Percentiles rank a stretch among this genome's conserved stretches.
Evolutionary conservation across 2,888 invertebrate species (phyloP).

Genomic region (Trissoscelio sp.): DNA sequence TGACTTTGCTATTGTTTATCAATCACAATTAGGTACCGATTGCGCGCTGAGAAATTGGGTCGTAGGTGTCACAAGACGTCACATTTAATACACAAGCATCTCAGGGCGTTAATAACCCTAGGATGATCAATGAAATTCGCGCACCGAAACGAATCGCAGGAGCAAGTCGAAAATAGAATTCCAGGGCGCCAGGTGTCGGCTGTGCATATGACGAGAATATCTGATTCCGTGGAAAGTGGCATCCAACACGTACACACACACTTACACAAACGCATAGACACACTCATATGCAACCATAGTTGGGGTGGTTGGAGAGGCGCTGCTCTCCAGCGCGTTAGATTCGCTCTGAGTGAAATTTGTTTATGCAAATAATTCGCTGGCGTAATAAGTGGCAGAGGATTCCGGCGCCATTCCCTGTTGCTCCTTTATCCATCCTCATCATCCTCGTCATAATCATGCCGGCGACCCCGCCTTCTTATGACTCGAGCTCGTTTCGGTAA

Average conservation of each 20-base stretch:
- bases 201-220: slow-evolving; percentile 44
- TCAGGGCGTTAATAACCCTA: not conserved
- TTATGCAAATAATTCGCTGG: slow-evolving; percentile 78
- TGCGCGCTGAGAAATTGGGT: slow-evolving; percentile 28
- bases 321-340: slow-evolving; percentile 73
- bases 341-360: slow-evolving; percentile 76
- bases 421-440: slow-evolving; percentile 81
- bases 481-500: slow-evolving; percentile 29
- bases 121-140: slow-evolving; percentile 21
- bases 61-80: slow-evolving; percentile 31
- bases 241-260: not conserved
- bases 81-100: not conserved
- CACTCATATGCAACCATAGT: slow-evolving; percentile 21
- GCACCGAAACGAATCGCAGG: not conserved
- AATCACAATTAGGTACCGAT: slow-evolving; percentile 36
- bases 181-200: slow-evolving; percentile 25
- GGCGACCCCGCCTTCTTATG: slow-evolving; percentile 38
- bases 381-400: slow-evolving; percentile 73
- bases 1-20: slow-evolving; percentile 38
- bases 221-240: slow-evolving; percentile 29
- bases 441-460: slow-evolving; percentile 56
- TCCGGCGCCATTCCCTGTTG: slow-evolving; percentile 85
- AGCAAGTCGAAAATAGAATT: not conserved
- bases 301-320: slow-evolving; percentile 69
- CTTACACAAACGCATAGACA: not conserved